A percentile compares a stretch with the other conserved stretches of the same genome.
Conservation (phyloP, 2,113 vertebrate genomes). For the Cephalopholis sonnerati region DNA sequence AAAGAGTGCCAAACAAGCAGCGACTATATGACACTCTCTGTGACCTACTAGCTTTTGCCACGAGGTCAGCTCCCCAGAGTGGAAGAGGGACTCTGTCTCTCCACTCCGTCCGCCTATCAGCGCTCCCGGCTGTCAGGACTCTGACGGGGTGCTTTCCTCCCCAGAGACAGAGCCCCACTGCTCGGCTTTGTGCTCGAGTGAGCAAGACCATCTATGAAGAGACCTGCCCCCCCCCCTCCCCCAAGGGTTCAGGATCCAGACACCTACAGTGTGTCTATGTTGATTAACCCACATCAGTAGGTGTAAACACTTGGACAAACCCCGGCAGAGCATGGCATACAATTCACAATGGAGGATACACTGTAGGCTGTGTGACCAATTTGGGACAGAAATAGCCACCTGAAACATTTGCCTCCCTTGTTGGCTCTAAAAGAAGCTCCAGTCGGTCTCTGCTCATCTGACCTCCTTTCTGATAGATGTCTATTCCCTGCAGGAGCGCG, state of each 20-base stretch:
- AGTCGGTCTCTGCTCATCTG: constrained; percentile 57
- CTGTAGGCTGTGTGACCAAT: constrained; percentile 39
- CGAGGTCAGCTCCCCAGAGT: constrained; percentile 59
- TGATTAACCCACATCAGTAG: constrained; percentile 29
- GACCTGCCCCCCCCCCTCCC: not conserved
- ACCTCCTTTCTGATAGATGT: constrained; percentile 67
- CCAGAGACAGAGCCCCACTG: constrained; percentile 34
- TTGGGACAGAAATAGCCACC: constrained; percentile 26
- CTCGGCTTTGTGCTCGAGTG: constrained; percentile 21
- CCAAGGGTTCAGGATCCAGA: not conserved
- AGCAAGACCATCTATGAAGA: constrained; percentile 11
- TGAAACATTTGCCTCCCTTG: constrained; percentile 32
- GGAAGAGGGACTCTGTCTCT: constrained; percentile 27
- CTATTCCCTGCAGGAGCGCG: constrained; percentile 36
- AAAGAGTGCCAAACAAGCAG: constrained; percentile 40
- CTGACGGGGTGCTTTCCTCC: constrained; percentile 35
- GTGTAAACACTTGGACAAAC: constrained; percentile 24
- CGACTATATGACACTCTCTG: constrained; percentile 4
- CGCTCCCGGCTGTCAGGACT: constrained; percentile 53
- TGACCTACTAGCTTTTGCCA: constrained; percentile 51
- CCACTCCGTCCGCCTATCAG: constrained; percentile 50
- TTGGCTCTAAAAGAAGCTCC: constrained; percentile 46
- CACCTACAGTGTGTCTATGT: constrained; percentile 4
- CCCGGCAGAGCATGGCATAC: not conserved
- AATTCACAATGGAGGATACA: not conserved